phyloP scores from a whole-genome alignment of 2,888 invertebrate genomes.

The Apamea crenata region DNA sequence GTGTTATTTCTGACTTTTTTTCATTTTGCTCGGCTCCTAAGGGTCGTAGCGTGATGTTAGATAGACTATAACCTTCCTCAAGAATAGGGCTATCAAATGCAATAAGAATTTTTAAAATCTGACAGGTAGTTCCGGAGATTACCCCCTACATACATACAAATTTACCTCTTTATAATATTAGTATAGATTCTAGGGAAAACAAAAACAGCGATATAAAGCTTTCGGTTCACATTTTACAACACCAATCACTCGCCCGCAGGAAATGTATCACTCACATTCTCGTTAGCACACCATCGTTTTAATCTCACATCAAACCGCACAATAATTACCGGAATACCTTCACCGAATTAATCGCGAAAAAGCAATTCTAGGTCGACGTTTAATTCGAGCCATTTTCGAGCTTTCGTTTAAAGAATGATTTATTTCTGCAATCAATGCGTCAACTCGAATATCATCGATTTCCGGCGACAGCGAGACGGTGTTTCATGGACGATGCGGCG shows the following conservation, averaged over 20 bases:
- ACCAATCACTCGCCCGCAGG: slow-evolving; percentile 18
- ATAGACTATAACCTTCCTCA: too few relatives aligned
- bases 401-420: slow-evolving; percentile 73
- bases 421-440: slow-evolving; percentile 76
- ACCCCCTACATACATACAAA: too few relatives aligned
- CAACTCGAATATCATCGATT: slow-evolving; percentile 65
- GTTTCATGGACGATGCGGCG: slow-evolving; percentile 53
- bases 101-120: too few relatives aligned
- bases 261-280: slow-evolving; percentile 37
- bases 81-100: too few relatives aligned
- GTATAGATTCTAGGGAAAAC: background rate
- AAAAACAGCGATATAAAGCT: background rate
- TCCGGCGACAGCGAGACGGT: slow-evolving; percentile 53
- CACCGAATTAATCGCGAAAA: slow-evolving; percentile 65
- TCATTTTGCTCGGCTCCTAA: too few relatives aligned
- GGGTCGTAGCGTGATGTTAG: too few relatives aligned
- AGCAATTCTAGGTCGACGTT: slow-evolving; percentile 73
- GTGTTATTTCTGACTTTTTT: too few relatives aligned
- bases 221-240: background rate
- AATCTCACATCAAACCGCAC: slow-evolving; percentile 45
- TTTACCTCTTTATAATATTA: too few relatives aligned
- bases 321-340: slow-evolving; percentile 66
- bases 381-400: slow-evolving; percentile 67
- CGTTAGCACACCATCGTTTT: slow-evolving; percentile 34
- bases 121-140: too few relatives aligned